Base-by-base conservation (phyloP, 1,140 invertebrate species). In the Parapsyche elsis region DNA sequence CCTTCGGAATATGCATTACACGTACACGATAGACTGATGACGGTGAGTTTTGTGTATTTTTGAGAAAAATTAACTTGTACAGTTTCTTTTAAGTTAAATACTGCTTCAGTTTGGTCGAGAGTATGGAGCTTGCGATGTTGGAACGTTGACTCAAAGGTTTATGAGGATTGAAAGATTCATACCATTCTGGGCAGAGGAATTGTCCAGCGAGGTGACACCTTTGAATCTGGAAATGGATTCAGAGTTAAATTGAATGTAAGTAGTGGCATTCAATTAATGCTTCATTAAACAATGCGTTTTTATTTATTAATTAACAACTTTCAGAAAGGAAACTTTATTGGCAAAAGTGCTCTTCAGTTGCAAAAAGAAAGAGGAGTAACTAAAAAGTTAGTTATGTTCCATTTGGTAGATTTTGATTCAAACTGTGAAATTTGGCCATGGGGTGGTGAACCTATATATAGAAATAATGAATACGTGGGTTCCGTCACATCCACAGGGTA, bases 1-100 rank as follows among this genome's bases (percentile, higher is more conserved):
- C 95, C 94, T 21, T 91, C 92, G 5, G 91, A 95, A 89, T 95
- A 94, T 87, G 94, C 94, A 4, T 87, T 96, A 9, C 94, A 96
- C 84, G 93, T 95, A 0, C 96, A 96, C 85, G 92, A 94, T 81
- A 90, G 90, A 80, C 85, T 96, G 64, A 92, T 95, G 86, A 87
- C 88, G 12, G 88, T 89, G 83, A 85, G 85, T 76, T 46, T 78
- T 19, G n/a, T 38, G n/a, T 74, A 5, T 71, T 26, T 71, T 5
- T 16, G 5, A 4, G 9, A 61, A 21, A 61, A 61, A 61, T 23
- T 10, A 61, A 44, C 46, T 49, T 38, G 7, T 38, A 7, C 7
- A 38, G 30, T 4, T 45, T 59, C 4, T 57, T 23, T 74, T 78
- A 64, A 67, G 76, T 74, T 46, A 70, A 38, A 30, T 49, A 46